phyloP scores from a whole-genome alignment of 2,113 vertebrate genomes.

The Azemiops feae region DNA sequence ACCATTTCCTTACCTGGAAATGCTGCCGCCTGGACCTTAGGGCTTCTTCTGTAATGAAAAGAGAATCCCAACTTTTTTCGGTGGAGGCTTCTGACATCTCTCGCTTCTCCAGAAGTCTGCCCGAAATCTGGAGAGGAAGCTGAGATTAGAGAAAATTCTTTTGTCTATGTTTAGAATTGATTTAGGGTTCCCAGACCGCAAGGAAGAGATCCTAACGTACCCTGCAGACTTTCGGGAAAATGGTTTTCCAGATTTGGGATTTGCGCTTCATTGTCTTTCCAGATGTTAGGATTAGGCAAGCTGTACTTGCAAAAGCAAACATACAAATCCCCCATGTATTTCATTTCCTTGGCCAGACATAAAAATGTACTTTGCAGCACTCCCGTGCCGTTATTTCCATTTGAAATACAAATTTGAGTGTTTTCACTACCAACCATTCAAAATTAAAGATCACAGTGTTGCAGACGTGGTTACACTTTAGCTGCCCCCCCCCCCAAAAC shows the following conservation, averaged over 20 bases:
- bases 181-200: not conserved
- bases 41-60: not conserved
- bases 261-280: not conserved
- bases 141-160: not conserved
- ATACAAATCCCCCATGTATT: not conserved
- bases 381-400: not conserved
- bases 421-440: not conserved
- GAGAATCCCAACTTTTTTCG: not conserved
- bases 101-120: not conserved
- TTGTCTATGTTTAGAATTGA: not conserved
- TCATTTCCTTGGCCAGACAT: not conserved
- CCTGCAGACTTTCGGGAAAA: not conserved
- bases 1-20: not conserved
- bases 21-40: not conserved
- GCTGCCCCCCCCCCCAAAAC: not conserved
- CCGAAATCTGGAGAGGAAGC: not conserved
- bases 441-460: not conserved
- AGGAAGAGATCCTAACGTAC: not conserved
- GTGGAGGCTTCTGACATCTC: not conserved
- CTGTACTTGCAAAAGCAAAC: not conserved
- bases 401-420: not conserved
- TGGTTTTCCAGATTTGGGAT: not conserved
- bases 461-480: not conserved
- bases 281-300: not conserved
- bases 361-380: not conserved